Evolutionary conservation across 1,140 invertebrate species (phyloP), one percentile per base, ranked within the genome.

Genomic region (Geopemphigus sp.): DNA sequence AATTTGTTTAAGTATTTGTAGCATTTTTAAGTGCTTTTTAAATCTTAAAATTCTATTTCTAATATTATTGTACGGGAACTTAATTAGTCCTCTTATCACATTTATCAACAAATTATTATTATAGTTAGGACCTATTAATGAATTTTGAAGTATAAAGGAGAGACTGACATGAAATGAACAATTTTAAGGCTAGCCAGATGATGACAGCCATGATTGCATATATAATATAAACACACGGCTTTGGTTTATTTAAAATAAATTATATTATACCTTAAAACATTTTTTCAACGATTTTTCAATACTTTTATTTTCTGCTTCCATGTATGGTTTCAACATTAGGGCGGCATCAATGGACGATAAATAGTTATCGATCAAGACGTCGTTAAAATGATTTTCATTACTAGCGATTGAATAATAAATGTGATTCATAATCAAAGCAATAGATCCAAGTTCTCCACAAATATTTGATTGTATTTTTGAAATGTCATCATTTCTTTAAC

Each of bases 401-500:
- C 0, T 26, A 11, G 15, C 14, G 3, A 78, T 24, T 29, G 0
- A 12, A 29, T n/a, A 0, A 29, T 63, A 14, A 14, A 78, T 53
- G 2, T 47, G 22, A 26, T 63, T 78, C 22, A 78, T 45, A 19
- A 12, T 0, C 12, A 78, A 15, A 47, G 17, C n/a, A 26, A 78
- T 50, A 10, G 24, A 61, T 50, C 57, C 74, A 24, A 78, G 74
- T 45, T 78, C 57, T 19, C 74, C 56, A 78, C 45, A 50, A 50
- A 78, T 78, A 19, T n/a, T 63, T 1, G 74, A 78, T 19, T 78
- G 74, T 12, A 78, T 8, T 29, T 78, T 63, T 50, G 10, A 50
- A 61, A 78, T 50, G 8, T 78, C 74, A 32, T 78, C 74, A 29
- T 78, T 50, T 47, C 74, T 78, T 19, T 63, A 17, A 68, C 19